Base-by-base conservation (phyloP, 2,888 invertebrate genomes). In the Microdon myrmicae region DNA sequence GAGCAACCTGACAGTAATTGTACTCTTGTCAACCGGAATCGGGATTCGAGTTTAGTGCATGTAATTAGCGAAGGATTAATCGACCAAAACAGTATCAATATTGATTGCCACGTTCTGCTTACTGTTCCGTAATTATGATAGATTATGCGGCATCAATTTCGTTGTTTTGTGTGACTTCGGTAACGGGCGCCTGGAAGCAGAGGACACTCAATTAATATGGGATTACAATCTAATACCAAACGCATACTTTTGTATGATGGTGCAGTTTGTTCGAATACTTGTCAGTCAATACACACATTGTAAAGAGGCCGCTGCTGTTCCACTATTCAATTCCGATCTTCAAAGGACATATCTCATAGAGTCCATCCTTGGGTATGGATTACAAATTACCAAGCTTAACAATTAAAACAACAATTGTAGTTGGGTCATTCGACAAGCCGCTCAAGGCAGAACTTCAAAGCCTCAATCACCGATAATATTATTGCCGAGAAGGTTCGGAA, bases 51-150 rank as follows among this genome's bases (percentile, higher is more conserved):
- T 58, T 53, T 53, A 43, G 58, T 64, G 64, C 64, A 58, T 64
- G 64, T 64, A 64, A 64, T 64, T 64, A 64, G 64, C 58, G 47
- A 58, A 43, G 64, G 64, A 64, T 64, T 64, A 64, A 64, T 64
- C 64, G 64, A 64, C 64, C 64, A 58, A 64, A 64, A 58, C 53
- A 64, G 51, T 51, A 64, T 64, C 64, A 58, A 64, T 64, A 64
- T 64, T 64, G 64, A 64, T 64, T 64, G 64, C 58, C 53, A 31
- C 51, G 58, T 45, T 51, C 37, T 53, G 64, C 45, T 56, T 61
- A 48, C 61, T 49, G 56, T 56, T 58, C 47, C 64, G 64, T 64
- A 64, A 64, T 64, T 64, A 64, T 64, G 64, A 64, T 58, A 58
- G 64, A 64, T 64, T 58, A 64, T 58, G 45, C 58, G 35, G 64